Evolutionary conservation across 2,113 vertebrate genomes (phyloP).

Genomic region (Hoplias malabaricus): DNA sequence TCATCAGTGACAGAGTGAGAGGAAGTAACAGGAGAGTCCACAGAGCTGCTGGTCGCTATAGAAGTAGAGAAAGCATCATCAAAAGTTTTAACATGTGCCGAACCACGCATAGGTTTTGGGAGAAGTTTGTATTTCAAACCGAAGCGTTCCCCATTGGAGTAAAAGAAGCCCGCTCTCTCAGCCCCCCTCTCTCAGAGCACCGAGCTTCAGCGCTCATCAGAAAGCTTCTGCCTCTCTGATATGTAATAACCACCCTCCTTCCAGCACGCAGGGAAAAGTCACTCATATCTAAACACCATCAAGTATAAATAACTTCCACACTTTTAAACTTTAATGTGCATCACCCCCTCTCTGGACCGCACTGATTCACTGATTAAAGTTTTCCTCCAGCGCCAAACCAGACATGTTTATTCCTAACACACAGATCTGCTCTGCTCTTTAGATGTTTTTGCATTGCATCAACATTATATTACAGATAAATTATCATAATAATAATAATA

Average conservation of each 20-base stretch:
- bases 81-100: slow-evolving; percentile 30
- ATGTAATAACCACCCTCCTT: slow-evolving; percentile 29
- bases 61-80: slow-evolving; percentile 24
- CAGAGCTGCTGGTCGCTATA: slow-evolving; percentile 25
- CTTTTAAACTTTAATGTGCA: slow-evolving; percentile 59
- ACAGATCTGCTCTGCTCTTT: not conserved
- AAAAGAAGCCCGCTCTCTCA: not conserved
- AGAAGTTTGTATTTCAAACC: slow-evolving; percentile 49
- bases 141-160: slow-evolving; percentile 36
- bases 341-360: slow-evolving; percentile 42
- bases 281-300: slow-evolving; percentile 50
- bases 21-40: slow-evolving; percentile 18
- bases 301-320: slow-evolving; percentile 56
- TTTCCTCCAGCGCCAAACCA: slow-evolving; percentile 28
- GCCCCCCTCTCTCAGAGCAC: slow-evolving; percentile 1
- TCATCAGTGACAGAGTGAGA: slow-evolving; percentile 29
- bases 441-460: not conserved
- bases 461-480: slow-evolving; percentile 44
- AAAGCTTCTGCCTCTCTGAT: slow-evolving; percentile 43
- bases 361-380: slow-evolving; percentile 48
- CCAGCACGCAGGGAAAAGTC: slow-evolving; percentile 25
- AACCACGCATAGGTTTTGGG: slow-evolving; percentile 29
- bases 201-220: slow-evolving; percentile 31
- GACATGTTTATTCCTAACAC: slow-evolving; percentile 24
- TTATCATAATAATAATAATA: too few relatives aligned